Evolutionary conservation across 2,113 vertebrate genomes (phyloP).

Genomic region (Isurus oxyrinchus): DNA sequence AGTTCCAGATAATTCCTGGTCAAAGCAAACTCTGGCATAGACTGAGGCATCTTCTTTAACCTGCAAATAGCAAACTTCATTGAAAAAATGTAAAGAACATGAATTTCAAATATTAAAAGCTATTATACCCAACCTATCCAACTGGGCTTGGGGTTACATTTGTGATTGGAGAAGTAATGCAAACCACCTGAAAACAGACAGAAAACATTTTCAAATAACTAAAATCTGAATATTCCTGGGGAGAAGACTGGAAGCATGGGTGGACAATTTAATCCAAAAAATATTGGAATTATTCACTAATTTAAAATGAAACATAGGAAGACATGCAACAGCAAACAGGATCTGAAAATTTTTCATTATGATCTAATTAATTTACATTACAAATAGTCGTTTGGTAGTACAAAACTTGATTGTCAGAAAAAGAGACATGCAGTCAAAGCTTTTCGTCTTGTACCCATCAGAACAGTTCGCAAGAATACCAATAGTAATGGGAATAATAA

Average conservation of each 20-base stretch:
- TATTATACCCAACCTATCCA: neutral
- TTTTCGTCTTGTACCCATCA: too few species aligned
- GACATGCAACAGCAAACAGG: neutral
- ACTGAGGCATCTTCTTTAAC: conserved; percentile 96
- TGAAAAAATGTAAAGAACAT: neutral
- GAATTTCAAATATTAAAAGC: neutral
- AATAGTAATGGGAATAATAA: too few species aligned
- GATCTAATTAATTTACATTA: neutral
- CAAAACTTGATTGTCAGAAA: too few species aligned
- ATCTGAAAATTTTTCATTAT: neutral
- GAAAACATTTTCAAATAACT: neutral
- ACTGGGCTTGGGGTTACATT: neutral
- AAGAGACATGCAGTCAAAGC: too few species aligned
- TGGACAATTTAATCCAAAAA: neutral
- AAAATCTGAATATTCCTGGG: neutral
- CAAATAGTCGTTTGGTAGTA: too few species aligned
- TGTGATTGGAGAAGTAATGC: neutral
- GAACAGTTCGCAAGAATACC: too few species aligned
- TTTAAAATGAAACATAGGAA: neutral
- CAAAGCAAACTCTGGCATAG: conserved; percentile 92
- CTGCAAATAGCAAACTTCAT: conserved; percentile 50
- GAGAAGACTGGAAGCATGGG: neutral
- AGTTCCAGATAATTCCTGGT: conserved; percentile 93
- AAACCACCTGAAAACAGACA: neutral
- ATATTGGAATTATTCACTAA: neutral